A percentile compares a stretch with the other conserved stretches of the same genome.
Conservation (phyloP, 2,113 vertebrate species). For the Antidorcas marsupialis region DNA sequence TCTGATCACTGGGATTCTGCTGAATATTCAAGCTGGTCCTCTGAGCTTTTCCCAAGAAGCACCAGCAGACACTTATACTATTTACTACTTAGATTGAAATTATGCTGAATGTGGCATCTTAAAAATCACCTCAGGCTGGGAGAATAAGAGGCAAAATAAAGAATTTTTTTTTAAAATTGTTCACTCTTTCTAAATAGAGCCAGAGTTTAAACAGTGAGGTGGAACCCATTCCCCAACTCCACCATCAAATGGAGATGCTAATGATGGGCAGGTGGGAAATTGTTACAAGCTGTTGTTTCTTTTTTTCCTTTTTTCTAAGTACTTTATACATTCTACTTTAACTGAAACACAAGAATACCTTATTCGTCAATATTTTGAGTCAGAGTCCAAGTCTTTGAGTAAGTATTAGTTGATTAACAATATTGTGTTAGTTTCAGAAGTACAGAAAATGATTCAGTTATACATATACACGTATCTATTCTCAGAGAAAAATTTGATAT, state of each 20-base stretch:
- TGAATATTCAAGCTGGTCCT: fast-evolving
- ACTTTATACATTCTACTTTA: background rate
- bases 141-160: background rate
- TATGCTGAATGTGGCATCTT: fast-evolving
- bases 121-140: fast-evolving
- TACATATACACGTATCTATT: background rate
- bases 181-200: background rate
- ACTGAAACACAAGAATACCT: background rate
- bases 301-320: background rate
- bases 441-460: background rate
- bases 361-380: background rate
- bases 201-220: background rate
- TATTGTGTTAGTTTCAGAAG: background rate
- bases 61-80: fast-evolving
- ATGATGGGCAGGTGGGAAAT: fast-evolving
- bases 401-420: background rate
- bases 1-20: fast-evolving
- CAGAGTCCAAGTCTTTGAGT: background rate
- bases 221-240: fast-evolving
- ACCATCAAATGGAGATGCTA: fast-evolving
- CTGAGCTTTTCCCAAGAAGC: fast-evolving
- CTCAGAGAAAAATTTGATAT: background rate
- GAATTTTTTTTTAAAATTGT: fast-evolving
- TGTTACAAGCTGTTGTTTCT: fast-evolving
- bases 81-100: fast-evolving